These are phyloP conservation scores for Temnothorax unifasciatus DNA, from an alignment of 2,888 invertebrate genomes.

Conservation along the genomic window DNA sequence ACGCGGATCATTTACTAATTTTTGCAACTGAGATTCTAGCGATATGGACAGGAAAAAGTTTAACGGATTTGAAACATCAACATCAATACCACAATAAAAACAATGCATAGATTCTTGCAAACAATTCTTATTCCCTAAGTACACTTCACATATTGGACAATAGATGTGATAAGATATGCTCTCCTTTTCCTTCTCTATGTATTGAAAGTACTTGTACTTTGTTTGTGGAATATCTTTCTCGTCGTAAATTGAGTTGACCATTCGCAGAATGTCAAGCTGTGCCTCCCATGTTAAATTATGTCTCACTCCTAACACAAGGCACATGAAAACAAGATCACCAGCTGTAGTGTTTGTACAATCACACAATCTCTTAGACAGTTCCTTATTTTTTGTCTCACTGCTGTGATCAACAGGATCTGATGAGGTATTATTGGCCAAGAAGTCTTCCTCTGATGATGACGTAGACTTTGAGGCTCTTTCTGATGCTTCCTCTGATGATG, in stretches of 20 bases:
- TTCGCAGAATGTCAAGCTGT: slow-evolving; percentile 42
- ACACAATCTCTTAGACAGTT: background rate
- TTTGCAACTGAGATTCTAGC: slow-evolving; percentile 20
- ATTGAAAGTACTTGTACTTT: slow-evolving; percentile 37
- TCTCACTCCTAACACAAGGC: slow-evolving; percentile 26
- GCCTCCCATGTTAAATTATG: slow-evolving; percentile 41
- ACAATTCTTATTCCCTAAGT: slow-evolving; percentile 23
- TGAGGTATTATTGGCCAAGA: background rate
- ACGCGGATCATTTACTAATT: slow-evolving; percentile 32
- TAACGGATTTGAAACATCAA: slow-evolving; percentile 24
- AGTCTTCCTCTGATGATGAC: background rate
- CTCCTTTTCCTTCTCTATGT: slow-evolving; percentile 35
- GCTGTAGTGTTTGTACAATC: slow-evolving; percentile 17
- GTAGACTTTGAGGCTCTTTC: background rate
- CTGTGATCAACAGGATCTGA: slow-evolving; percentile 4
- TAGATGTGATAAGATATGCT: slow-evolving; percentile 49
- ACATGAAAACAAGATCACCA: slow-evolving; percentile 36
- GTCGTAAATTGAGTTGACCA: slow-evolving; percentile 27
- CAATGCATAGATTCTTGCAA: slow-evolving; percentile 13
- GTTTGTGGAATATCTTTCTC: slow-evolving; percentile 26
- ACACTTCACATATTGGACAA: slow-evolving; percentile 43
- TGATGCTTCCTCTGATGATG: background rate
- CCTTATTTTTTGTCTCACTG: background rate
- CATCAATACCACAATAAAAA: slow-evolving; percentile 25
- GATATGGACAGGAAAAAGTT: slow-evolving; percentile 39